Evolutionary conservation across 2,113 vertebrate genomes (phyloP), one percentile per base, ranked within the genome.

Genomic region (Caloenas nicobarica): DNA sequence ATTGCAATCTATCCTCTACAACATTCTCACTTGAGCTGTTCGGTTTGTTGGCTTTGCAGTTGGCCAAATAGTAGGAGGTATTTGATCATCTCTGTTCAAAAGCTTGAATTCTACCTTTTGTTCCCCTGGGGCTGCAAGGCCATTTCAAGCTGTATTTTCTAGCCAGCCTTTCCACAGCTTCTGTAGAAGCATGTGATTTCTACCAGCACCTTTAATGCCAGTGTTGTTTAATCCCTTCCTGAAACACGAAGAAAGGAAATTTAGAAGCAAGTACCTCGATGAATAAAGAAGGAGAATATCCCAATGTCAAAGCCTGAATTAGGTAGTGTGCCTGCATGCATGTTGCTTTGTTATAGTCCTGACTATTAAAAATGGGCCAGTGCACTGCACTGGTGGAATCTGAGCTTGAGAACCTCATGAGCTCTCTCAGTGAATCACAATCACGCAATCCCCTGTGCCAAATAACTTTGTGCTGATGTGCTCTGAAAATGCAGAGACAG

Each of bases 111-210:
- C 46, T 71, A 31, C 70, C 23, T 95, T 91, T 76, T 68, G 69
- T 53, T 93, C 51, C 48, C 48, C 33, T 68, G 77, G 26, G 64
- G 38, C 4, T 86, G 33, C 42, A 68, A 16, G 61, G 70, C 46
- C 65, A 81, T 78, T 92, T 94, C 81, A 71, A 93, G 65, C 65
- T 77, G 19, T 51, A 60, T 95, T 89, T 95, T 84, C 51, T 36
- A 74, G 26, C 14, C 69, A 84, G 42, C 11, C 33, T 71, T 86
- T 74, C 77, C 76, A 74, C 9, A 76, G 34, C 16, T 89, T 84
- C 80, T 81, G n/a, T 44, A 76, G 89, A 88, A 86, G 24, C 65
- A 56, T 58, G 48, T 81, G 31, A 84, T 96, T 92, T 91, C 73
- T 29, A 76, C 46, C 60, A 84, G 23, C 31, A 84, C 34, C 68